Base-by-base conservation (phyloP, 2,113 vertebrate species). In the Rhinoderma darwinii region DNA sequence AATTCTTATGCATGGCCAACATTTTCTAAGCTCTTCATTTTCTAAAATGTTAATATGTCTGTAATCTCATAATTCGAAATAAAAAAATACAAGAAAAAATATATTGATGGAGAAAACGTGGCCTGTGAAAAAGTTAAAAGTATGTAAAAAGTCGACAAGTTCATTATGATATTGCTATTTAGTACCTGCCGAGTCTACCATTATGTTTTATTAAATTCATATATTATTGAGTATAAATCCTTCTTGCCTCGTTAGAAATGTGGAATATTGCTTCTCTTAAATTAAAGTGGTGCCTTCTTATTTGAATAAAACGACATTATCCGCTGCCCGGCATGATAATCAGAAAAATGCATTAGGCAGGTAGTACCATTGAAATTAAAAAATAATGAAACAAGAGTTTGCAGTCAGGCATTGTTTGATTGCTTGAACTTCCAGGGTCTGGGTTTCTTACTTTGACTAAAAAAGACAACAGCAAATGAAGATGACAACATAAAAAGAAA, bases 341-440 rank as follows among this genome's bases (percentile, higher is more conserved):
- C 95, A 93, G 96, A 95, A 97, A 97, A 96, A 93, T 93, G 94
- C 96, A 98, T 98, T 98, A 98, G 96, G 93, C 96, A 97, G 96
- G 96, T 97, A 96, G 95, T 94, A 94, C 93, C 91, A 90, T 92
- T 96, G 93, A 95, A 97, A 99, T 98, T 96, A 99, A 98, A 95
- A 98, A 98, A 96, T 99, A 97, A 96, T 95, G 91, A 93, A 96
- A 97, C 96, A 96, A 91, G 95, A 93, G 94, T 97, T 96, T 96
- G 92, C 95, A 96, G 96, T 96, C 96, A 96, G 94, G 94, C 95
- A 93, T 94, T 95, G 94, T 95, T 95, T 93, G 93, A 93, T 90
- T 25, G 91, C 88, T 90, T 92, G 92, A 93, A 94, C 94, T 96
- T 94, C 93, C 90, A 91, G 94, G 94, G 94, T 92, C 95, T 94